Percentiles rank a stretch among this genome's conserved stretches.
Evolutionary conservation across 2,113 vertebrate genomes (phyloP).

Genomic region (Eubucco bourcierii): DNA sequence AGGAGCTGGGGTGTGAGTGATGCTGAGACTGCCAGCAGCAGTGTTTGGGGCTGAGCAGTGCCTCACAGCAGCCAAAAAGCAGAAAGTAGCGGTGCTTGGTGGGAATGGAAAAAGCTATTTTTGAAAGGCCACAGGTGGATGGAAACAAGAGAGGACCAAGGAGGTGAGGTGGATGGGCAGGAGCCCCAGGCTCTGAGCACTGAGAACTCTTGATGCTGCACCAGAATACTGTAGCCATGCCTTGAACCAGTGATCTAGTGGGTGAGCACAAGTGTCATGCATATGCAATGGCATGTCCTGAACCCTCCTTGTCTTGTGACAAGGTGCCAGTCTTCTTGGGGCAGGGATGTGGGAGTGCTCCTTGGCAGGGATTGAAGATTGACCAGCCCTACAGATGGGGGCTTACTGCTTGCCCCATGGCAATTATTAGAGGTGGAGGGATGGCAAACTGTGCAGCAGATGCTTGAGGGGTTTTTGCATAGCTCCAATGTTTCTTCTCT

Average conservation of each 20-base stretch:
- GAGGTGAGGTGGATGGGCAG: not conserved
- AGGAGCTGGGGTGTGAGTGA: not conserved
- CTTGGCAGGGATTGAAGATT: not conserved
- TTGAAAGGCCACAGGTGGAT: rapidly evolving
- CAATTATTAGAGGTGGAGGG: not conserved
- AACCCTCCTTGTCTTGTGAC: not conserved
- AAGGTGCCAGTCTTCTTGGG: not conserved
- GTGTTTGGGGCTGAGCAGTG: not conserved
- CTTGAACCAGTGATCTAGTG: not conserved
- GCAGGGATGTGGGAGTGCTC: not conserved
- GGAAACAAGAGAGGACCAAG: not conserved
- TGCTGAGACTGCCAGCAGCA: not conserved
- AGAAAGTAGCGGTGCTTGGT: not conserved
- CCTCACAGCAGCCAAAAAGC: not conserved
- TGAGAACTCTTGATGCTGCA: not conserved
- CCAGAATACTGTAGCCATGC: rapidly evolving
- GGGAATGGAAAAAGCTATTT: not conserved
- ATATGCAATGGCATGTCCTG: not conserved
- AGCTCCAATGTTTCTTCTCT: not conserved
- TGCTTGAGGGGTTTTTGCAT: not conserved
- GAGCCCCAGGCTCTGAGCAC: not conserved
- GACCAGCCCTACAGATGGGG: not conserved
- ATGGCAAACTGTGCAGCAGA: not conserved
- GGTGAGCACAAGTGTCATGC: not conserved
- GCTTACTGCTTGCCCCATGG: not conserved